A percentile compares a stretch with the other conserved stretches of the same genome.
These are phyloP conservation scores for Omphaloscelis lunosa DNA, from an alignment of 2,888 invertebrate species.

Conservation along the genomic window DNA sequence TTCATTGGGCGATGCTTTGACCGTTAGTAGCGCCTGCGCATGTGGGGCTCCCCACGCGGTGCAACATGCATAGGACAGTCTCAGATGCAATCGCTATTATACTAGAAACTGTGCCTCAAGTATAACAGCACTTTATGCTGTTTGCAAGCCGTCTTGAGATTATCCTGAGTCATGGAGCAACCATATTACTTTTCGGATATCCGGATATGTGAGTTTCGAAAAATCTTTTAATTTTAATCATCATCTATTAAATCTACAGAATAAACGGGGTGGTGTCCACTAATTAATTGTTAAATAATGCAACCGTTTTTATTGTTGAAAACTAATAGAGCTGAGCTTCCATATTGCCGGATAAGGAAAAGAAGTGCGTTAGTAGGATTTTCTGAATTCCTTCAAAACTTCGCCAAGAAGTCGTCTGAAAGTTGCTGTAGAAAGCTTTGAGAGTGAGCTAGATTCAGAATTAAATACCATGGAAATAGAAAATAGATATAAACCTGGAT, in stretches of 20 bases:
- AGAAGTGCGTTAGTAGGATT: not conserved
- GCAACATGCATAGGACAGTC: constrained; percentile 58
- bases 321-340: not conserved
- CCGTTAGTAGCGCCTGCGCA: constrained; percentile 54
- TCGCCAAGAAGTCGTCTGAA: constrained; percentile 9
- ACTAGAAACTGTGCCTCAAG: constrained; percentile 63
- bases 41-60: constrained; percentile 65
- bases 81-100: constrained; percentile 62
- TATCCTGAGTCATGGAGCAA: constrained; percentile 53
- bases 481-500: constrained; percentile 29
- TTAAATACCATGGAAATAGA: constrained; percentile 27
- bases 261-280: not conserved
- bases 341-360: no score
- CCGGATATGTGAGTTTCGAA: constrained; percentile 60
- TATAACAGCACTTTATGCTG: constrained; percentile 62
- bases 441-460: constrained; percentile 26
- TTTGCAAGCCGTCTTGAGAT: constrained; percentile 13
- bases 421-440: constrained; percentile 30
- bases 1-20: constrained; percentile 31
- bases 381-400: not conserved
- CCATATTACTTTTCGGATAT: constrained; percentile 49
- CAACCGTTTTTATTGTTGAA: not conserved
- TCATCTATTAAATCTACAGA: not conserved
- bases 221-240: constrained; percentile 4
- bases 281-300: not conserved